Percentiles rank a stretch among this genome's conserved stretches.
Conservation (phyloP, 2,797 vertebrate genomes). For the Dendrocincla tyrannina region DNA sequence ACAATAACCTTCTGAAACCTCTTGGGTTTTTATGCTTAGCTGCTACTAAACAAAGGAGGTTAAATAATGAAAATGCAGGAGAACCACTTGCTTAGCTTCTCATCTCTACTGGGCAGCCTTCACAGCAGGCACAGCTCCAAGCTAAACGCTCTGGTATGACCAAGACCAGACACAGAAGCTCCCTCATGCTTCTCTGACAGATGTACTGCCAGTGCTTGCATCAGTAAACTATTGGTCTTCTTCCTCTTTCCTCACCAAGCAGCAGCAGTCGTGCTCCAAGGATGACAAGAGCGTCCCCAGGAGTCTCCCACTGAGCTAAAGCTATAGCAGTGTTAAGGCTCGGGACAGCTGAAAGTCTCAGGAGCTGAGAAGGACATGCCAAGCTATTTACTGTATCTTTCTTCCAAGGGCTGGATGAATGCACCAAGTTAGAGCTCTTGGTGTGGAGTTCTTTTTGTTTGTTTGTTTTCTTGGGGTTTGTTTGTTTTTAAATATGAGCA, state of each 20-base stretch:
- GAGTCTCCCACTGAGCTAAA: fast-evolving
- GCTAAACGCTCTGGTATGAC: not conserved
- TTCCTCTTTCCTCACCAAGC: not conserved
- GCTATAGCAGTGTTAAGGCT: fast-evolving
- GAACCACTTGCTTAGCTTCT: not conserved
- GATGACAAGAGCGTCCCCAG: not conserved
- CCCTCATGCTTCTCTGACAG: not conserved
- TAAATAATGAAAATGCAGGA: not conserved
- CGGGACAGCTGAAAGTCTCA: not conserved
- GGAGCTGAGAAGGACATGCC: not conserved
- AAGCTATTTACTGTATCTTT: not conserved
- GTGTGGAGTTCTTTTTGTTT: not conserved
- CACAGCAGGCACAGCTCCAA: not conserved
- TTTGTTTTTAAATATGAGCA: not conserved
- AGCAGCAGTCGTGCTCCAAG: fast-evolving
- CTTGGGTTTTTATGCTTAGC: not conserved
- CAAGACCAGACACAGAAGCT: not conserved
- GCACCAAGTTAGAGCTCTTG: not conserved
- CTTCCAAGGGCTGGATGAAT: not conserved
- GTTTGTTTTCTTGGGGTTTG: too few species aligned
- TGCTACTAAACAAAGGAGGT: not conserved
- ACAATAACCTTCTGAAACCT: not conserved
- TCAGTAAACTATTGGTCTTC: not conserved
- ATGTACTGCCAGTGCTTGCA: not conserved
- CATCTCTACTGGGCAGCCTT: not conserved